phyloP scores from a whole-genome alignment of 2,797 vertebrate species.

The Poeciliopsis infans region DNA sequence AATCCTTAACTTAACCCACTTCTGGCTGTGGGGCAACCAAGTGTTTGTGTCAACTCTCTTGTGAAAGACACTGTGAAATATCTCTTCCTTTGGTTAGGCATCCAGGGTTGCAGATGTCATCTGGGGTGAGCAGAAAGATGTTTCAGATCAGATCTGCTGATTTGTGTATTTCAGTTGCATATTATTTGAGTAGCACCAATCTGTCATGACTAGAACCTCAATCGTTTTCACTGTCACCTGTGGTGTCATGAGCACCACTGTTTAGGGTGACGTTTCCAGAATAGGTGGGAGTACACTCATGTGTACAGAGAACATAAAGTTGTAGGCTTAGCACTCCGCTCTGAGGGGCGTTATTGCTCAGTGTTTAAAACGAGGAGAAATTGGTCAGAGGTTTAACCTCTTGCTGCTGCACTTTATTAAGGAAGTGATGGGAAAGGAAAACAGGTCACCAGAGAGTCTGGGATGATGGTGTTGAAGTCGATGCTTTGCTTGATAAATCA shows the following conservation, averaged over 20 bases:
- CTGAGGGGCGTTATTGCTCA: background rate
- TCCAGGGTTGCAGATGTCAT: background rate
- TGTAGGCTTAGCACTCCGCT: background rate
- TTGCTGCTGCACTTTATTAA: background rate
- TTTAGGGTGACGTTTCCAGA: background rate
- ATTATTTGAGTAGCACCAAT: background rate
- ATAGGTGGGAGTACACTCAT: background rate
- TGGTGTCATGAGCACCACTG: background rate
- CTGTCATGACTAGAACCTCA: background rate
- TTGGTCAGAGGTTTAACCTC: background rate
- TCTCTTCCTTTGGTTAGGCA: background rate
- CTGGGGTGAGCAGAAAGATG: background rate
- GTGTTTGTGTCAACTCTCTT: background rate
- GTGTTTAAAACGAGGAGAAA: background rate
- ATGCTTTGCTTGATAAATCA: background rate
- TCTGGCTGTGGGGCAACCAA: background rate
- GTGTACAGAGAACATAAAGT: background rate
- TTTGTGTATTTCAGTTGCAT: background rate
- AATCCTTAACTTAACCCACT: background rate
- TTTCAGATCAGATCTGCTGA: background rate
- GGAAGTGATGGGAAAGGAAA: background rate
- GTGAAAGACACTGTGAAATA: background rate
- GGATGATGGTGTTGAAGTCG: background rate
- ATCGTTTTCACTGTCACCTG: background rate
- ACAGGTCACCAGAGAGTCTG: background rate